Evolutionary conservation across 2,888 invertebrate species (phyloP).

Genomic region (Marronus borbonicus): DNA sequence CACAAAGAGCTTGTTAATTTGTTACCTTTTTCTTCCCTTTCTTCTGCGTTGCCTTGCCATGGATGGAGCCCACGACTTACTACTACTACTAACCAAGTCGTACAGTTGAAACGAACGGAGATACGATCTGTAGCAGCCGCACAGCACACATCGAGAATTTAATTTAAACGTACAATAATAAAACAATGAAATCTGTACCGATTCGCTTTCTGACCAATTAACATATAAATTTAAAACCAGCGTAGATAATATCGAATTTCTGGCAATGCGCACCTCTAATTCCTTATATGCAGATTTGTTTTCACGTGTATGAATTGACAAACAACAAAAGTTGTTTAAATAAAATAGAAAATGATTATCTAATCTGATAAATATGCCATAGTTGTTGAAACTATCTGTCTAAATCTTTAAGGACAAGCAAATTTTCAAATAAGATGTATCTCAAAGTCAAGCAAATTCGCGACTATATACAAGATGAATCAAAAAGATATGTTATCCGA

Average conservation of each 20-base stretch:
- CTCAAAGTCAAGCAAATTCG: too few relatives aligned
- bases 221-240: slow-evolving; percentile 37
- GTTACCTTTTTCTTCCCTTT: slow-evolving; percentile 54
- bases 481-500: too few relatives aligned
- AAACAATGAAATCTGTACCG: slow-evolving; percentile 47
- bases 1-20: slow-evolving; percentile 61
- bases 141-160: slow-evolving; percentile 39
- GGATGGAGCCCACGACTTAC: slow-evolving; percentile 55
- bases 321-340: not conserved
- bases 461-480: too few relatives aligned
- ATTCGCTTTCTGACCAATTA: slow-evolving; percentile 40
- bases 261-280: slow-evolving; percentile 8
- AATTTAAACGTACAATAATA: slow-evolving; percentile 49
- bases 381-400: not conserved
- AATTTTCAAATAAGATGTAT: too few relatives aligned
- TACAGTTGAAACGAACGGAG: slow-evolving; percentile 8
- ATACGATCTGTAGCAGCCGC: slow-evolving; percentile 54
- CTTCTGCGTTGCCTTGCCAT: not conserved
- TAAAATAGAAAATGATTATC: not conserved
- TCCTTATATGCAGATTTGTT: not conserved
- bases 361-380: not conserved
- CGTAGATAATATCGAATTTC: slow-evolving; percentile 18
- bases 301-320: not conserved
- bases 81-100: not conserved
- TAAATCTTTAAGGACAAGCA: too few relatives aligned